Conservation (phyloP, 2,113 vertebrate genomes). For the Cryptoleucopteryx plumbea region DNA sequence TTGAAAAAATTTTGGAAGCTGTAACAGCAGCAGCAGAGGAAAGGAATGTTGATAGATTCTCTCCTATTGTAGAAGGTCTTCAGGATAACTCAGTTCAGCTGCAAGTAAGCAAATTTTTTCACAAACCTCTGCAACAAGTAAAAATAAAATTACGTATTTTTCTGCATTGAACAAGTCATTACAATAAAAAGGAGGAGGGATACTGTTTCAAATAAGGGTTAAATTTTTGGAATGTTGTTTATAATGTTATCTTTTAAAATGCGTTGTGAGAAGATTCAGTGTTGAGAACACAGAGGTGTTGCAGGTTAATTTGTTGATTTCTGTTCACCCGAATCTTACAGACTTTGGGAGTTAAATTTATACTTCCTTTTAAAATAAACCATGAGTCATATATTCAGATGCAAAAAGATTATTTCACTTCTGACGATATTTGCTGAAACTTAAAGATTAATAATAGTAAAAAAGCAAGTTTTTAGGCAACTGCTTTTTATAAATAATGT, state of each 20-base stretch:
- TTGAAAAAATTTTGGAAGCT: slow-evolving; percentile 97
- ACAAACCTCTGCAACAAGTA: not conserved
- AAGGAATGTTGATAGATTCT: slow-evolving; percentile 83
- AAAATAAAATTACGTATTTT: not conserved
- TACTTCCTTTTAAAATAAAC: not conserved
- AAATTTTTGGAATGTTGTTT: not conserved
- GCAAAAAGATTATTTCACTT: not conserved
- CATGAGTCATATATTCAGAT: not conserved
- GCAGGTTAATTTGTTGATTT: not conserved
- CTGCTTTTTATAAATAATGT: not conserved
- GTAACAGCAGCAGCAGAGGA: slow-evolving; percentile 89
- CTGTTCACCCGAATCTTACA: not conserved
- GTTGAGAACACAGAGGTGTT: not conserved
- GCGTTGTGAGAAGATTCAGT: not conserved
- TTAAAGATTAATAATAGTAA: not conserved
- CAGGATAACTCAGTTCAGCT: slow-evolving; percentile 87
- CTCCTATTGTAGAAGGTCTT: slow-evolving; percentile 90
- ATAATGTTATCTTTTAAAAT: not conserved
- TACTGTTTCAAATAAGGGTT: not conserved
- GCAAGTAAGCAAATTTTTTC: slow-evolving; percentile 77
- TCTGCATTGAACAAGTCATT: not conserved
- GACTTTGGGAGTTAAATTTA: not conserved
- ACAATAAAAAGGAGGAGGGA: not conserved
- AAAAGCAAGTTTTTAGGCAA: not conserved
- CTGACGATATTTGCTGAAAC: not conserved